phyloP scores from a whole-genome alignment of 1,140 invertebrate genomes.

The Paraescarpia echinospica region DNA sequence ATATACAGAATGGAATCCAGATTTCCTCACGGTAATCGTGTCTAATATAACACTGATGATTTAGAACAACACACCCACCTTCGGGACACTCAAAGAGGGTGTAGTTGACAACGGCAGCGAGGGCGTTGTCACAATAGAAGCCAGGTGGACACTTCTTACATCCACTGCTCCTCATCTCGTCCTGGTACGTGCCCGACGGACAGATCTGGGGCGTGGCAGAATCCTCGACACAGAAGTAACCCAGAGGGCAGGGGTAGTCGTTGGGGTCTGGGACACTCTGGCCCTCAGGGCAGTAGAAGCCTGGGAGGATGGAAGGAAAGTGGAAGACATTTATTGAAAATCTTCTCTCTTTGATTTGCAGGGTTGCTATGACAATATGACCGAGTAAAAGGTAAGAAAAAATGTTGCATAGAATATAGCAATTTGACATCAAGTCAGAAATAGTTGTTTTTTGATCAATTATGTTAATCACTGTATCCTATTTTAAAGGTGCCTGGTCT shows the following conservation, averaged over 20 bases:
- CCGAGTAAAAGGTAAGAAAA: neutral
- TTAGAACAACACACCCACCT: constrained; percentile 17
- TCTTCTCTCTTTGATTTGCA: neutral
- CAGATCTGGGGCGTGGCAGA: constrained; percentile 39
- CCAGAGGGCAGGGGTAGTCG: constrained; percentile 27
- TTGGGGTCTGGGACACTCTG: constrained; percentile 39
- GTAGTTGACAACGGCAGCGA: constrained; percentile 47
- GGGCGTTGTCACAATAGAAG: constrained; percentile 50
- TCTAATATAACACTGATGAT: neutral
- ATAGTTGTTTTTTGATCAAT: neutral
- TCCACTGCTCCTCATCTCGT: constrained; percentile 38
- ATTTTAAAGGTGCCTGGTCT: too few species aligned
- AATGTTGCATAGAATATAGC: neutral
- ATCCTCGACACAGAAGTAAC: constrained; percentile 47
- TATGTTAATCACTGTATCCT: neutral
- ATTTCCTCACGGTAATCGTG: too few species aligned
- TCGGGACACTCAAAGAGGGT: constrained; percentile 44
- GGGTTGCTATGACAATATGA: neutral
- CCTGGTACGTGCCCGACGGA: constrained; percentile 46
- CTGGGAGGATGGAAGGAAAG: constrained; percentile 29
- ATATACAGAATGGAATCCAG: too few species aligned
- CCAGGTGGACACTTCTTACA: constrained; percentile 50
- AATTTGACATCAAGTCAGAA: neutral
- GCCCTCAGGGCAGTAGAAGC: constrained; percentile 52
- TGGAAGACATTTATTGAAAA: neutral